Evolutionary conservation across 2,888 invertebrate genomes (phyloP), one percentile per base, ranked within the genome.

Genomic region (Amphipyra berbera): DNA sequence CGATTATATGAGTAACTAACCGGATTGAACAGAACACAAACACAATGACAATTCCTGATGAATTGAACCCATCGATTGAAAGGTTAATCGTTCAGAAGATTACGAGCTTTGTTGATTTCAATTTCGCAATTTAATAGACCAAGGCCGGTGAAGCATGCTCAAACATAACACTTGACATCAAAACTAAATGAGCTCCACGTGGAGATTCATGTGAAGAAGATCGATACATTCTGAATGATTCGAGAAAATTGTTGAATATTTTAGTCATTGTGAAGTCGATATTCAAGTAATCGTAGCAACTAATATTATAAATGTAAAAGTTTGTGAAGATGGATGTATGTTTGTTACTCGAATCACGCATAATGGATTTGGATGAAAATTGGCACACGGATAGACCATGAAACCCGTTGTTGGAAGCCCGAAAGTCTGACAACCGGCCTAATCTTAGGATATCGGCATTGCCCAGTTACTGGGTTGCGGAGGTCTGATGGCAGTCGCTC

Each of bases 41-140:
- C 13, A 10, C 37, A 38, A 50, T 60, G 49, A 47, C 55, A 40
- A 64, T 47, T 45, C 30, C 45, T 35, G 44, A 56, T 53, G 27
- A 61, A 60, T 53, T 61, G 55, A 63, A 59, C 66, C 15, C 54
- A 59, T 54, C 35, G 59, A 58, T 68, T 66, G 54, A 69, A 61
- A 73, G 67, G 63, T 78, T 68, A 80, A 78, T 78, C 72, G 58
- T 48, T 62, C 33, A 47, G 45, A 47, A 78, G 68, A 75, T 81
- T 57, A 77, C n/a, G 61, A 57, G 49, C 33, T 61, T 57, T 70
- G 81, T 78, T 73, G 79, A 76, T 79, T 72, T 55, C 49, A 71
- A 72, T 72, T 58, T 64, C 38, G 48, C 55, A 61, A 62, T 75
- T 72, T 33, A 79, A 59, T 71, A 54, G 75, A 67, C 50, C 83